Evolutionary conservation across 2,888 invertebrate genomes (phyloP).

Genomic region (Lasioglossum marginatum): DNA sequence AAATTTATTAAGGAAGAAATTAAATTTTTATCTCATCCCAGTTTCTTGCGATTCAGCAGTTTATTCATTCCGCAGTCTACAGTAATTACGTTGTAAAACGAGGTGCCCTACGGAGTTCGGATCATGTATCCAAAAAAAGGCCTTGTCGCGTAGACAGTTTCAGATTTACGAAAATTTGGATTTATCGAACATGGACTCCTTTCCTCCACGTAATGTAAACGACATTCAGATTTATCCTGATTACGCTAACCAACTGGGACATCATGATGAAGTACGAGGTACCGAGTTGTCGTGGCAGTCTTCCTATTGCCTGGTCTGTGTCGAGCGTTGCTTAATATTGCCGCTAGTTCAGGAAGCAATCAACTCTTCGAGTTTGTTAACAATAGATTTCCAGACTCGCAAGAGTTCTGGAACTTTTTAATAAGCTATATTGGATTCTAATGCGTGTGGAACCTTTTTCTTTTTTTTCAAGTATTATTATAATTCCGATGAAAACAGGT

Average conservation of each 20-base stretch:
- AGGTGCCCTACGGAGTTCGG: not conserved
- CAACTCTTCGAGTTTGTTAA: not conserved
- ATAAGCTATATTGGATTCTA: not conserved
- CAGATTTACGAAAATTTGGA: slow-evolving; percentile 28
- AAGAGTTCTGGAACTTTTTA: not conserved
- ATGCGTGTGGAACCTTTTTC: not conserved
- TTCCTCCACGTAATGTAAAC: not conserved
- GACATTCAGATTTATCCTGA: slow-evolving; percentile 29
- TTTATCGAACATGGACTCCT: slow-evolving; percentile 24
- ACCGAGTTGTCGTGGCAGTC: slow-evolving; percentile 4
- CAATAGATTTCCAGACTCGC: not conserved
- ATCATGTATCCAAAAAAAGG: not conserved
- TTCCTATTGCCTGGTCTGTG: not conserved
- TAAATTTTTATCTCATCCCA: too few species aligned
- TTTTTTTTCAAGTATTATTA: not conserved
- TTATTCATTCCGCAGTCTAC: not conserved
- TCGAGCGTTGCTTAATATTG: not conserved
- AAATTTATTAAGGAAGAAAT: too few species aligned
- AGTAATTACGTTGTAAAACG: not conserved
- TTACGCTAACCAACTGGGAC: slow-evolving; percentile 13
- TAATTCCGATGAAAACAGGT: not conserved
- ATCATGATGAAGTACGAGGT: not conserved
- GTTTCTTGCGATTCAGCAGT: too few species aligned
- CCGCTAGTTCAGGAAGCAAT: not conserved
- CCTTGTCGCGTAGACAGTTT: not conserved